Conservation (phyloP, 2,797 vertebrate genomes). For the Lithobates pipiens region DNA sequence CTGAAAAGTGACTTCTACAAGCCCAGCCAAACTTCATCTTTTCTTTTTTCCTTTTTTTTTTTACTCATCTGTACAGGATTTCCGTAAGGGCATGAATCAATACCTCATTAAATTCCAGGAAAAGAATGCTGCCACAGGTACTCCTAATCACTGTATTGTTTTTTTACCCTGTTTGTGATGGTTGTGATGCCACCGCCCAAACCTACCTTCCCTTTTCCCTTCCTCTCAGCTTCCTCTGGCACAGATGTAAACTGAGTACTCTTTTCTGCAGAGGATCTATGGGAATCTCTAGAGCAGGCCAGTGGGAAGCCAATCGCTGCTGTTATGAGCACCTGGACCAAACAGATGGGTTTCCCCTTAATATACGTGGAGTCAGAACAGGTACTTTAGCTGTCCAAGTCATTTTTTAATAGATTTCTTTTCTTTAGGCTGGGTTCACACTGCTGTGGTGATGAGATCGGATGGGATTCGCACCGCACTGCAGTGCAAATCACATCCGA, state of each 20-base stretch:
- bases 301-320: conserved; percentile 95
- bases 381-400: conserved; percentile 73
- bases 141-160: not conserved
- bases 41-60: not conserved
- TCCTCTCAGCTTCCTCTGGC: conserved; percentile 9
- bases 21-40: too few relatives aligned
- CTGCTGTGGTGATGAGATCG: too few relatives aligned
- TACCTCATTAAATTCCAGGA: conserved; percentile 97
- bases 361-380: conserved; percentile 93
- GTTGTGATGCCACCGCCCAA: conserved; percentile 19
- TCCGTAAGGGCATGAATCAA: conserved; percentile 97
- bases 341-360: conserved; percentile 97
- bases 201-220: conserved; percentile 30
- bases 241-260: conserved; percentile 27
- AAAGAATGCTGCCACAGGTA: conserved; percentile 97
- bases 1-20: too few relatives aligned
- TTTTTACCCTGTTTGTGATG: not conserved
- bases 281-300: conserved; percentile 94
- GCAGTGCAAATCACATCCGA: too few relatives aligned
- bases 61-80: conserved; percentile 80
- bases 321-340: conserved; percentile 98
- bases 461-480: too few relatives aligned
- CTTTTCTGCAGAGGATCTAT: conserved; percentile 89
- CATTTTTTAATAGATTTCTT: not conserved
- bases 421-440: too few relatives aligned